A percentile compares a stretch with the other conserved stretches of the same genome.
Conservation (phyloP, 1,140 invertebrate species). For the Agrilus planipennis region DNA sequence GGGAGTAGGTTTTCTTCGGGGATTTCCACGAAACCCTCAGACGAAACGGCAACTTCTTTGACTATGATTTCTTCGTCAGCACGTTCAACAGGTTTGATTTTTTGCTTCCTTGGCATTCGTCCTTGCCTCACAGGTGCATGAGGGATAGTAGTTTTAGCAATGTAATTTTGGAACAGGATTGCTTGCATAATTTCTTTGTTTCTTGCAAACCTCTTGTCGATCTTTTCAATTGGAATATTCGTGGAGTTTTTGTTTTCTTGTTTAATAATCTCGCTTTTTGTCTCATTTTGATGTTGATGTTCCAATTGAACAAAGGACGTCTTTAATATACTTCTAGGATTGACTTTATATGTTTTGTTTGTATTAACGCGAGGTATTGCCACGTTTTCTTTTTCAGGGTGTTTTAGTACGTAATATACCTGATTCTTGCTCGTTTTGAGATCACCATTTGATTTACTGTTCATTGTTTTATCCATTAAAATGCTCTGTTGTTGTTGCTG, state of each 20-base stretch:
- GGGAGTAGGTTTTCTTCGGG: constrained; percentile 6
- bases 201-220: constrained; percentile 21
- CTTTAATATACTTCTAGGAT: constrained; percentile 25
- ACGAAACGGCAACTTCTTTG: constrained; percentile 28
- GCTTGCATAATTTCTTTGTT: constrained; percentile 25
- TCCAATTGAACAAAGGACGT: constrained; percentile 9
- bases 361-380: constrained; percentile 6
- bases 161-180: constrained; percentile 24
- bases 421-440: constrained; percentile 3
- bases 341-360: constrained; percentile 12
- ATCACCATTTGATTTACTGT: neutral
- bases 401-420: constrained; percentile 18
- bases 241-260: too few relatives aligned
- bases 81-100: constrained; percentile 26
- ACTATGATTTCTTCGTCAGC: constrained; percentile 28
- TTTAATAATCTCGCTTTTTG: too few relatives aligned
- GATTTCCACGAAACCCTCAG: constrained; percentile 24
- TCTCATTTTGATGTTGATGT: constrained; percentile 5
- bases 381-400: constrained; percentile 26
- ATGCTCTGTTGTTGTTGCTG: too few relatives aligned
- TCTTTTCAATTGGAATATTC: constrained; percentile 8
- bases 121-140: constrained; percentile 23
- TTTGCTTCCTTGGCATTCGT: constrained; percentile 26
- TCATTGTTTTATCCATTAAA: constrained; percentile 1
- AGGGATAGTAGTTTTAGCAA: constrained; percentile 27